A percentile compares a stretch with the other conserved stretches of the same genome.
Conservation (phyloP, 2,888 invertebrate genomes). For the Diploptera punctata region DNA sequence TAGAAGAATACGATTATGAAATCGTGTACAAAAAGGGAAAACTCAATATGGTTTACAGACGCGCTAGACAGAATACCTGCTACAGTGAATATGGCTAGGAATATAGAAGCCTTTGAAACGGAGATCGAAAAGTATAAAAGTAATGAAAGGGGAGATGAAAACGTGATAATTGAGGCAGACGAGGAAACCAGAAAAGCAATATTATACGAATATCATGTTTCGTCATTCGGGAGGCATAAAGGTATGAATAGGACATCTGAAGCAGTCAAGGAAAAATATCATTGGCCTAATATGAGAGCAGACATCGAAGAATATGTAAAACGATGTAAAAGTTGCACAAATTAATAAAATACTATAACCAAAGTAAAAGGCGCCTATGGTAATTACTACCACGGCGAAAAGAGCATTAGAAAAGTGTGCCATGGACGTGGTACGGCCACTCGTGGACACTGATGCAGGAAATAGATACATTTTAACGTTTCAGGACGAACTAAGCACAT, state of each 20-base stretch:
- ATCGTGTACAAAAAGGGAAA: slow-evolving; percentile 46
- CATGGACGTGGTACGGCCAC: neutral
- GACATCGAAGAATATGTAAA: slow-evolving; percentile 9
- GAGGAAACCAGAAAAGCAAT: neutral
- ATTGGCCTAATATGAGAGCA: neutral
- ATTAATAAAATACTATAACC: neutral
- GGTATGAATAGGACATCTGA: neutral
- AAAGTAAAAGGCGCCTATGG: neutral
- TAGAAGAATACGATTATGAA: slow-evolving; percentile 48
- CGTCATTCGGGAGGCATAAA: neutral
- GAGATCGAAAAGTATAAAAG: too few species aligned
- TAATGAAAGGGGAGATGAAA: neutral
- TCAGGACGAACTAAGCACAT: slow-evolving; percentile 19
- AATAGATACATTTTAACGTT: neutral
- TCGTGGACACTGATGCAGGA: neutral
- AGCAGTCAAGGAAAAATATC: neutral
- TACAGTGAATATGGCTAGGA: too few species aligned
- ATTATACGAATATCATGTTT: neutral
- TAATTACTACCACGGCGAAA: neutral
- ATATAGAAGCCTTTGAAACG: too few species aligned
- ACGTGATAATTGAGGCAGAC: neutral
- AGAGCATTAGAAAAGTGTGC: slow-evolving; percentile 1
- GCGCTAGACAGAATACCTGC: too few species aligned
- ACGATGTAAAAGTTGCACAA: neutral
- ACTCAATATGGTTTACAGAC: slow-evolving; percentile 30